Conservation (phyloP, 2,888 invertebrate species). For the Hartigia nigra region DNA sequence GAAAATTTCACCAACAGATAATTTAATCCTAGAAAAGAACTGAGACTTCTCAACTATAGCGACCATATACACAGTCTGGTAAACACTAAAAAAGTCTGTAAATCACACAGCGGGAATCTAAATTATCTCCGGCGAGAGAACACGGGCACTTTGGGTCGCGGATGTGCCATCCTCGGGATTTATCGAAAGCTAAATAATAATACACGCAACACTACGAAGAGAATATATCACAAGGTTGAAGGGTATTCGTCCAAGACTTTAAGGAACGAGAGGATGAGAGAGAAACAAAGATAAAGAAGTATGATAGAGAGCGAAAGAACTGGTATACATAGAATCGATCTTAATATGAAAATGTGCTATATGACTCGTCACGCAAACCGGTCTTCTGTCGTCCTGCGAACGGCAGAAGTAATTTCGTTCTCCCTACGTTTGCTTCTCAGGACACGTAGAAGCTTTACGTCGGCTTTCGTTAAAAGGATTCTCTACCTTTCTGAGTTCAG, state of each 20-base stretch:
- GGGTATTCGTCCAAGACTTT: not conserved
- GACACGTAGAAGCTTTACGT: conserved; percentile 44
- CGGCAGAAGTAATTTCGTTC: not conserved
- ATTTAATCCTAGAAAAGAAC: not conserved
- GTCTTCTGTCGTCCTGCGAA: not conserved
- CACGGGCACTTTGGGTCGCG: conserved; percentile 49
- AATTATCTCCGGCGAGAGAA: conserved; percentile 54
- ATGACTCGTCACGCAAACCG: not conserved
- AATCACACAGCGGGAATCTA: conserved; percentile 57
- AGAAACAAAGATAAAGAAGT: not conserved
- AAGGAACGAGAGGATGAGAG: not conserved
- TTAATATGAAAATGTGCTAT: not conserved
- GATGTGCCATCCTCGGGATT: conserved; percentile 46
- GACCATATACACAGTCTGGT: not conserved
- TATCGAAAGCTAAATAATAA: conserved; percentile 55
- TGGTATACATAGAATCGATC: not conserved
- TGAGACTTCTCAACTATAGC: not conserved
- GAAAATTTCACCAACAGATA: not conserved
- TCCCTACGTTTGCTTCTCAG: conserved; percentile 39
- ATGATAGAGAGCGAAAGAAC: not conserved
- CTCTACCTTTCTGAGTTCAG: conserved; percentile 17
- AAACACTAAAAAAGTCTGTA: conserved; percentile 43
- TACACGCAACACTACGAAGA: conserved; percentile 47
- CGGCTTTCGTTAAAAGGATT: conserved; percentile 43
- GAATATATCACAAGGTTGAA: conserved; percentile 46